Percentiles rank a stretch among this genome's conserved stretches.
Evolutionary conservation across 2,113 vertebrate genomes (phyloP).

Genomic region (Peromyscus californicus): DNA sequence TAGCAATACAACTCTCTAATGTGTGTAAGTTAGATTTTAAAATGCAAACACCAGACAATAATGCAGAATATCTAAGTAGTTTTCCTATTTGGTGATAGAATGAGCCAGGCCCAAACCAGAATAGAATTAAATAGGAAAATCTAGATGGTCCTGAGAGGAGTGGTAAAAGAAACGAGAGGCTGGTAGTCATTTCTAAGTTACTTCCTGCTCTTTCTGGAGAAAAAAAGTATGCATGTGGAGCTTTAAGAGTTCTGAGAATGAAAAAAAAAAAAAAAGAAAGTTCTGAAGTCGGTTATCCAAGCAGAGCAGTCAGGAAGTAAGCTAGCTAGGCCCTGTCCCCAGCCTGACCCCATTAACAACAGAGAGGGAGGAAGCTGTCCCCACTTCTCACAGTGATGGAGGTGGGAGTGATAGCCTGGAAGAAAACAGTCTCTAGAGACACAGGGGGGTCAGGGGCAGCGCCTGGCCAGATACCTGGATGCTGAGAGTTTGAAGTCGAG

Average conservation of each 20-base stretch:
- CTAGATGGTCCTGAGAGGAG: conserved; percentile 23
- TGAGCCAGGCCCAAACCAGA: conserved; percentile 48
- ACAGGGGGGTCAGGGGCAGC: background rate
- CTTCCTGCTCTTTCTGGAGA: conserved; percentile 31
- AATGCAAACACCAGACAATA: conserved; percentile 41
- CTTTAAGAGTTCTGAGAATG: conserved; percentile 11
- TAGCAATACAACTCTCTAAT: background rate
- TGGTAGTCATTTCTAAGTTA: conserved; percentile 48
- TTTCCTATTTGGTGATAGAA: conserved; percentile 50
- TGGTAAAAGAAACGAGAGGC: conserved; percentile 3
- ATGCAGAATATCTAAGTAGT: conserved; percentile 45
- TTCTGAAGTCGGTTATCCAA: background rate
- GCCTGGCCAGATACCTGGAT: background rate
- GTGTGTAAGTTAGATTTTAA: conserved; percentile 33
- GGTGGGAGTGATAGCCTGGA: background rate
- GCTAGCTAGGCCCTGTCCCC: background rate
- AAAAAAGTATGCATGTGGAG: conserved; percentile 16
- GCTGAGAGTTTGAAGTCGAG: background rate
- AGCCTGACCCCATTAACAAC: background rate
- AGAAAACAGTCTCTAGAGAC: background rate
- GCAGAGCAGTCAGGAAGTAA: background rate
- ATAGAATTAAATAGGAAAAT: conserved; percentile 63
- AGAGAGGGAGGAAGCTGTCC: background rate
- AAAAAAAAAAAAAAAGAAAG: background rate
- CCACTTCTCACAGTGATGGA: background rate